Conservation (phyloP, 2,113 vertebrate genomes). For the Oreocharis arfaki region DNA sequence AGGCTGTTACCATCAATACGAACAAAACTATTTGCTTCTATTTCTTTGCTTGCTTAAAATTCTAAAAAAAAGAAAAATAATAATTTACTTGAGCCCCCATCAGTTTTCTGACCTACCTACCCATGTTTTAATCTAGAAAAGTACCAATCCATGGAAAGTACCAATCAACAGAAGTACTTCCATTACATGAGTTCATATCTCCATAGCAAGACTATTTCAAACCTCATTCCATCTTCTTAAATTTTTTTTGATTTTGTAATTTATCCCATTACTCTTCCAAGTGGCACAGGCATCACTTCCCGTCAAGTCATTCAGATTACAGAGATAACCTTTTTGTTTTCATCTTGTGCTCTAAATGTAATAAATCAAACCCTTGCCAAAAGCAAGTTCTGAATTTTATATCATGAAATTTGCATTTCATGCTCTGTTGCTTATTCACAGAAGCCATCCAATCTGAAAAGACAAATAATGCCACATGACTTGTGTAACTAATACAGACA, state of each 20-base stretch:
- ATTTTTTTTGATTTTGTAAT: background rate
- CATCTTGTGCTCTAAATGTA: conserved; percentile 56
- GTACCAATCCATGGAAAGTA: background rate
- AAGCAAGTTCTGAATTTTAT: conserved; percentile 54
- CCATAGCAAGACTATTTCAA: background rate
- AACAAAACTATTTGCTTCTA: background rate
- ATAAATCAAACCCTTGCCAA: conserved; percentile 56
- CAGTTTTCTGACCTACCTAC: background rate
- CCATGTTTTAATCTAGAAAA: background rate
- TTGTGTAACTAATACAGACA: conserved; percentile 56
- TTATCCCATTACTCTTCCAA: background rate
- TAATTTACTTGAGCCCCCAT: background rate
- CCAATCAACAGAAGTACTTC: background rate
- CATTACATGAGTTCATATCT: background rate
- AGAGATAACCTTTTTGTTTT: conserved; percentile 60
- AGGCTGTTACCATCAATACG: background rate
- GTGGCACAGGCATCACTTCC: background rate
- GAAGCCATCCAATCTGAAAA: conserved; percentile 30
- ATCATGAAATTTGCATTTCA: conserved; percentile 64
- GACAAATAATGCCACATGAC: conserved; percentile 33
- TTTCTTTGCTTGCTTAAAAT: background rate
- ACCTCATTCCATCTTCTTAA: background rate
- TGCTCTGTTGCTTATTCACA: conserved; percentile 31
- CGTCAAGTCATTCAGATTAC: conserved; percentile 6
- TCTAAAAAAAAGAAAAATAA: background rate